These are phyloP conservation scores for Ectemnius continuus DNA, from an alignment of 2,888 invertebrate species.

Conservation along the genomic window DNA sequence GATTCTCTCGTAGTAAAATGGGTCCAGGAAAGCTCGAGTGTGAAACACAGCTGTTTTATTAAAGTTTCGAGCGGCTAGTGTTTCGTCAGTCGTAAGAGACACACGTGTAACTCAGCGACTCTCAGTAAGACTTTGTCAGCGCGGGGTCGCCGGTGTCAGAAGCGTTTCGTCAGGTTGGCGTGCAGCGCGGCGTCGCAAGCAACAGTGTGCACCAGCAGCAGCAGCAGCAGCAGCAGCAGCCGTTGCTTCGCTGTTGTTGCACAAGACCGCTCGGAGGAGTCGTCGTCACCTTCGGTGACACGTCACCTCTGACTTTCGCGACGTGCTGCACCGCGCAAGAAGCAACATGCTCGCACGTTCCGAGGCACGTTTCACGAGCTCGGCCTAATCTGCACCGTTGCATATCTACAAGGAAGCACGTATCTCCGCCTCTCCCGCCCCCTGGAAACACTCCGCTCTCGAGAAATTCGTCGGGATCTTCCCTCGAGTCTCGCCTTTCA, in stretches of 20 bases:
- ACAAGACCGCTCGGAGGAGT: constrained; percentile 59
- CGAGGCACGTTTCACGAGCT: constrained; percentile 48
- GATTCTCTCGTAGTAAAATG: too few species aligned
- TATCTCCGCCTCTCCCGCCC: constrained; percentile 17
- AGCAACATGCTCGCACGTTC: constrained; percentile 48
- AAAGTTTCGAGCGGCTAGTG: too few species aligned
- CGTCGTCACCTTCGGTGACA: constrained; percentile 68
- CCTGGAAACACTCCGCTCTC: constrained; percentile 21
- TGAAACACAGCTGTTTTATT: too few species aligned
- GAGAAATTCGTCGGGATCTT: constrained; percentile 10
- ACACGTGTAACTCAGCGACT: not conserved
- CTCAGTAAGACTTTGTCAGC: not conserved
- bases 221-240: constrained; percentile 35
- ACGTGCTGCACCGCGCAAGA: constrained; percentile 51
- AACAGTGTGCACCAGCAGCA: too few species aligned
- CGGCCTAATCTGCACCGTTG: constrained; percentile 58
- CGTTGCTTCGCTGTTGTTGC: constrained; percentile 56
- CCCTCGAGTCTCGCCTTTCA: constrained; percentile 39
- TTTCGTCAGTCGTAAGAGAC: not conserved
- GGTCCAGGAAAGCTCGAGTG: too few species aligned
- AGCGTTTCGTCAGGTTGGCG: too few species aligned
- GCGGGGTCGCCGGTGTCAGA: too few species aligned
- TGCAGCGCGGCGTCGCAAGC: constrained; percentile 1
- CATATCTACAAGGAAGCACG: constrained; percentile 34
- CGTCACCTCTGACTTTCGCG: constrained; percentile 71